These are phyloP conservation scores for Selenia dentaria DNA, from an alignment of 2,888 invertebrate genomes.

Conservation along the genomic window DNA sequence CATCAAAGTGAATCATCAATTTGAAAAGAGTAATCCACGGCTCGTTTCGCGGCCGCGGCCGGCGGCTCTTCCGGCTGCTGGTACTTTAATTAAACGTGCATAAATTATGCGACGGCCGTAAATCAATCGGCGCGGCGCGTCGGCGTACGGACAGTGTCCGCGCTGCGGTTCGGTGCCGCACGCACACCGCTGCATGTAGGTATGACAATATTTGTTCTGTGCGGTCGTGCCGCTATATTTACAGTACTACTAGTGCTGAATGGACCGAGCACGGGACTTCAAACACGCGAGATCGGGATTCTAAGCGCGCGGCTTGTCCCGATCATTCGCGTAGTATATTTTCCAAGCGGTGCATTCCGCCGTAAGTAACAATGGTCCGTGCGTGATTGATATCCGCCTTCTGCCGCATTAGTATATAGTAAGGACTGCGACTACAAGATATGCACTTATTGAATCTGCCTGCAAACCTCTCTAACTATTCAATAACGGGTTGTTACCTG, in stretches of 20 bases:
- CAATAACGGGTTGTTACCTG: too few species aligned
- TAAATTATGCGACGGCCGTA: slow-evolving; percentile 65
- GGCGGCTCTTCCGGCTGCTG: slow-evolving; percentile 65
- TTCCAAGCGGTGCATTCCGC: slow-evolving; percentile 7
- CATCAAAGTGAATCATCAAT: slow-evolving; percentile 40
- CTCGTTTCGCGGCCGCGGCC: slow-evolving; percentile 23
- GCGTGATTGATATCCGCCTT: background rate
- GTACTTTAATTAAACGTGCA: slow-evolving; percentile 78
- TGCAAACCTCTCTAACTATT: too few species aligned
- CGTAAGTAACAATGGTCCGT: background rate
- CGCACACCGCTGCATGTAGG: slow-evolving; percentile 33
- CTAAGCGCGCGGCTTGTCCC: slow-evolving; percentile 42
- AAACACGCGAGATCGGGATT: slow-evolving; percentile 53
- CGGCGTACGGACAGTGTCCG: slow-evolving; percentile 29
- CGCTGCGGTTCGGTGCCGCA: slow-evolving; percentile 32
- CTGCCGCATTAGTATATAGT: too few species aligned
- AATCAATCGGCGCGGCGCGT: slow-evolving; percentile 63
- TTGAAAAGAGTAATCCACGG: slow-evolving; percentile 23
- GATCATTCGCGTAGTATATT: slow-evolving; percentile 1
- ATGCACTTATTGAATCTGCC: too few species aligned
- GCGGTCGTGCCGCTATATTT: slow-evolving; percentile 14
- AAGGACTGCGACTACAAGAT: too few species aligned
- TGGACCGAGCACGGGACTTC: slow-evolving; percentile 34
- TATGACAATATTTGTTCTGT: slow-evolving; percentile 34
- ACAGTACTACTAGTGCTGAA: background rate